These are phyloP conservation scores for Anodontia alba DNA, from an alignment of 2,888 invertebrate genomes.

Conservation along the genomic window DNA sequence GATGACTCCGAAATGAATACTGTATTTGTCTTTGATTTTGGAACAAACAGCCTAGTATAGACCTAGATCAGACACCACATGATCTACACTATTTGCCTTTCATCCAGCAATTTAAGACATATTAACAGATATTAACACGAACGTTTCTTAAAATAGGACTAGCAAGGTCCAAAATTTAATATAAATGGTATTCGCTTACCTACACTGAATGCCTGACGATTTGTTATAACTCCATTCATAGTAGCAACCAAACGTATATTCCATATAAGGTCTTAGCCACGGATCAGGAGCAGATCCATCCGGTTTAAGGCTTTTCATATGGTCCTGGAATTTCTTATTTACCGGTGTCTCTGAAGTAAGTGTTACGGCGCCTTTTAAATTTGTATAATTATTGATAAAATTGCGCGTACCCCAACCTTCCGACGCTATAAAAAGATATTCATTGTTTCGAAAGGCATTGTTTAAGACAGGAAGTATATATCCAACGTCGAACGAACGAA, in stretches of 20 bases:
- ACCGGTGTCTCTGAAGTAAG: neutral
- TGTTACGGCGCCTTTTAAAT: constrained; percentile 15
- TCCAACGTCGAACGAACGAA: constrained; percentile 6
- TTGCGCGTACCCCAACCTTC: constrained; percentile 25
- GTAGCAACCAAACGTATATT: constrained; percentile 16
- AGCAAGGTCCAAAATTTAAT: too few relatives aligned
- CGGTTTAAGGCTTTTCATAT: neutral
- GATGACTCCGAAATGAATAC: too few relatives aligned
- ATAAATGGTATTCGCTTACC: constrained; percentile 34
- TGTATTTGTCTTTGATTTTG: too few relatives aligned
- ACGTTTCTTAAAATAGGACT: too few relatives aligned
- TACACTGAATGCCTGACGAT: constrained; percentile 16
- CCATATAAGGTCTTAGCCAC: constrained; percentile 19
- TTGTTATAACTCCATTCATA: constrained; percentile 57
- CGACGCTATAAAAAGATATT: constrained; percentile 20
- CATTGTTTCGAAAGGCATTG: neutral
- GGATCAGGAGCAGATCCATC: neutral
- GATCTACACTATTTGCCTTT: too few relatives aligned
- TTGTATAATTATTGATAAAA: neutral
- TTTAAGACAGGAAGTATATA: neutral
- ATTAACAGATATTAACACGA: too few relatives aligned
- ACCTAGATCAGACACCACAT: too few relatives aligned
- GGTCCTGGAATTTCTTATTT: constrained; percentile 9
- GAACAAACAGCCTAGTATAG: too few relatives aligned
- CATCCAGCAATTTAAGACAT: too few relatives aligned